Evolutionary conservation across 2,797 vertebrate genomes (phyloP), one percentile per base, ranked within the genome.

Genomic region (Tolypeutes matacus): DNA sequence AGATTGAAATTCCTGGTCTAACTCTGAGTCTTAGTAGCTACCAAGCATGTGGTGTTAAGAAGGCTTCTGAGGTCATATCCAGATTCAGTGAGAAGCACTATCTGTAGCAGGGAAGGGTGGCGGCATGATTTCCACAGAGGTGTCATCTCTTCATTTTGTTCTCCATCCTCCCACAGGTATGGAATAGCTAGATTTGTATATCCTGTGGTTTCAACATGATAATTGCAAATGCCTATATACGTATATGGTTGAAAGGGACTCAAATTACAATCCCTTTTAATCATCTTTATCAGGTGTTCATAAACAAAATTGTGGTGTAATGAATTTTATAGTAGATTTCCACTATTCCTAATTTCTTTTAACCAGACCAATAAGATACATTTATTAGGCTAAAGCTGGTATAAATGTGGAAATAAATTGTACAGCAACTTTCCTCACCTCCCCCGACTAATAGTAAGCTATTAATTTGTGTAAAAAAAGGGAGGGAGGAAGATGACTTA

Each of bases 341-440:
- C 29, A 77, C 6, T 36, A 78, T 42, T 76, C 67, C 29, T 53
- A 67, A 36, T 34, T 18, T 73, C 1, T 73, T 89, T 77, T 25
- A 77, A 56, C 15, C 31, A 90, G 23, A 69, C 15, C 31, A 73
- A 53, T 46, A 67, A 42, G n/a, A 51, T 14, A 5, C 2, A 70
- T 49, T 34, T 91, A n/a, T 72, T 77, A 49, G 9, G 13, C 51
- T 88, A 82, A 60, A 51, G 27, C 29, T 14, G 8, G 7, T 85
- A 46, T 49, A 81, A 88, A 93, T 62, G 36, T 60, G 42, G 21
- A 77, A 93, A 82, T 82, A 42, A 51, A 49, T 72, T 67, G 62
- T 8, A 73, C 56, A 21, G 10, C 46, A 58, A 62, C 15, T 39
- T 23, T 13, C 4, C 46, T 46, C 46, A 46, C 46, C 46, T 46